Evolutionary conservation across 2,888 invertebrate species (phyloP).

Genomic region (Melitaea athalia): DNA sequence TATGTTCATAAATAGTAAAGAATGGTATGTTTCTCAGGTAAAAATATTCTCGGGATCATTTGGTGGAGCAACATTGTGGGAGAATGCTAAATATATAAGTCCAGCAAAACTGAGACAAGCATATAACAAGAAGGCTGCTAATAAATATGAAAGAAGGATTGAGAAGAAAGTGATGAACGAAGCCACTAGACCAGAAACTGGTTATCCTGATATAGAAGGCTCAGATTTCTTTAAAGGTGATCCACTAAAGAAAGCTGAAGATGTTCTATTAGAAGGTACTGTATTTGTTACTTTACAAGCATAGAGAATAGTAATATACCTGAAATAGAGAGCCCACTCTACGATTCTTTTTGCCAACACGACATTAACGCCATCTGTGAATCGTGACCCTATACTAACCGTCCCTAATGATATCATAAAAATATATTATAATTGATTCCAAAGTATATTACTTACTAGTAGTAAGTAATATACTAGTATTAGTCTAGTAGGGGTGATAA

Average conservation of each 20-base stretch:
- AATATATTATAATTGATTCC: no score
- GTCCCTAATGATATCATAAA: no score
- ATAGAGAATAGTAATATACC: no score
- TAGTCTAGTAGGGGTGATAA: no score
- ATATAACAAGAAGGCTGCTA: conserved; percentile 85
- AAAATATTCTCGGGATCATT: conserved; percentile 98
- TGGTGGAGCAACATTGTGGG: conserved; percentile 95
- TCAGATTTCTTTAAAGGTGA: conserved; percentile 89
- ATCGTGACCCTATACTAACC: no score
- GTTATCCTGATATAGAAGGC: conserved; percentile 87
- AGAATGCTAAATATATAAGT: conserved; percentile 94
- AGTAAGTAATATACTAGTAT: no score
- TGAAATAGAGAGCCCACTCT: no score
- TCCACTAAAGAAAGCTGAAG: conserved; percentile 78
- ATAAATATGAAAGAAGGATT: conserved; percentile 90
- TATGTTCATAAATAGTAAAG: background rate
- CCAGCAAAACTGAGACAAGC: conserved; percentile 92
- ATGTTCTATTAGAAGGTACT: conserved; percentile 71
- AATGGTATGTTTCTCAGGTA: conserved; percentile 78
- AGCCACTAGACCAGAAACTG: conserved; percentile 87
- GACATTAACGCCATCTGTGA: no score
- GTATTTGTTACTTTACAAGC: background rate
- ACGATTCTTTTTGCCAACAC: no score
- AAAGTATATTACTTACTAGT: no score
- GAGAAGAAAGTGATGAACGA: conserved; percentile 90